Conservation (phyloP, 2,888 invertebrate species). For the Antheraea assamensis region DNA sequence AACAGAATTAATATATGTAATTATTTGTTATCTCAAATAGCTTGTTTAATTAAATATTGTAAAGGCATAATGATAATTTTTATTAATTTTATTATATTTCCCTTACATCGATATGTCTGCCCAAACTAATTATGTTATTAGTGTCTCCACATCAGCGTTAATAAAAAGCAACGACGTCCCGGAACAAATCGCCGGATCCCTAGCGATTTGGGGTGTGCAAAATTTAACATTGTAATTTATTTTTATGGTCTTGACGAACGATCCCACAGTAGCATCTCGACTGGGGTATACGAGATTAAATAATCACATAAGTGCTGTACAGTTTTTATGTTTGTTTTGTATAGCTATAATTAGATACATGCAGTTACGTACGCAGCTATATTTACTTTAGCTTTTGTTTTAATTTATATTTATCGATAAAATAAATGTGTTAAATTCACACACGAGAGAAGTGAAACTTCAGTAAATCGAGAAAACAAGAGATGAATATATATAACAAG, state of each 20-base stretch:
- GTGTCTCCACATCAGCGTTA: constrained; percentile 52
- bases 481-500: too few species aligned
- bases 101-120: constrained; percentile 31
- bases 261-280: constrained; percentile 51
- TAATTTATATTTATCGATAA: not conserved
- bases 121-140: constrained; percentile 46
- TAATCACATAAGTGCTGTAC: constrained; percentile 63
- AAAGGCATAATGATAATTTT: not conserved
- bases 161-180: constrained; percentile 66
- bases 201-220: constrained; percentile 68
- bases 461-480: too few species aligned
- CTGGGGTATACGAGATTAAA: constrained; percentile 62
- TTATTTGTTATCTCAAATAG: too few species aligned
- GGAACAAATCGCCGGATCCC: constrained; percentile 72
- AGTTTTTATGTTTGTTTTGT: constrained; percentile 45
- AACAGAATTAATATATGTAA: too few species aligned
- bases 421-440: not conserved
- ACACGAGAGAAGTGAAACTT: too few species aligned
- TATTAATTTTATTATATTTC: not conserved
- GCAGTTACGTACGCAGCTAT: not conserved
- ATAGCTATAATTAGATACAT: constrained; percentile 17
- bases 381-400: not conserved
- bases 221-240: constrained; percentile 80
- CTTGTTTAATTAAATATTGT: not conserved
- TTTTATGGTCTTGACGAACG: constrained; percentile 68